Percentiles rank a stretch among this genome's conserved stretches.
phyloP scores from a whole-genome alignment of 92 coral and sea anemone genomes.

The Nematostella vectensis region DNA sequence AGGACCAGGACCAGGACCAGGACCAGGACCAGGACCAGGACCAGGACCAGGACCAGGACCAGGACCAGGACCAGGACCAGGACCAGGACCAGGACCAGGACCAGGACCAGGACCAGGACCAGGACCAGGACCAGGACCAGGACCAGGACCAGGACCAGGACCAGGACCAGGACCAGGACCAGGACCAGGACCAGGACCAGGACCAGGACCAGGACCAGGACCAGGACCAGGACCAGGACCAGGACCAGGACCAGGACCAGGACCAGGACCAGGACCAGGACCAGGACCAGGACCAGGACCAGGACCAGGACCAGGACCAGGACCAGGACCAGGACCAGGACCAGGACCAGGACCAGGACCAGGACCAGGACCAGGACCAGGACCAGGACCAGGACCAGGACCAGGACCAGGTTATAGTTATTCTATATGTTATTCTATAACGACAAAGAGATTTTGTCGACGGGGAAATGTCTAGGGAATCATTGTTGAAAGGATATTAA shows the following conservation, averaged over 20 bases:
- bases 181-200: not conserved
- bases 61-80: not conserved
- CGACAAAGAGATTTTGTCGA: no score
- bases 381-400: constrained; percentile 1
- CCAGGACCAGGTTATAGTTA: not conserved
- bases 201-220: not conserved
- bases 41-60: not conserved
- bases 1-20: not conserved
- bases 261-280: constrained; percentile 1
- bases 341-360: constrained; percentile 1
- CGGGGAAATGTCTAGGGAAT: no score
- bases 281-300: constrained; percentile 1
- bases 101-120: not conserved
- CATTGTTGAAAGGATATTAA: no score
- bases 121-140: not conserved
- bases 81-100: not conserved
- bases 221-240: not conserved
- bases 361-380: not conserved
- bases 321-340: constrained; percentile 1
- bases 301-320: not conserved
- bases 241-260: not conserved
- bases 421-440: no score
- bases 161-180: not conserved
- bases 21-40: not conserved
- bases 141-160: not conserved